Percentiles rank a stretch among this genome's conserved stretches.
phyloP scores from a whole-genome alignment of 2,797 vertebrate species.

The Gallinago nigripennis region DNA sequence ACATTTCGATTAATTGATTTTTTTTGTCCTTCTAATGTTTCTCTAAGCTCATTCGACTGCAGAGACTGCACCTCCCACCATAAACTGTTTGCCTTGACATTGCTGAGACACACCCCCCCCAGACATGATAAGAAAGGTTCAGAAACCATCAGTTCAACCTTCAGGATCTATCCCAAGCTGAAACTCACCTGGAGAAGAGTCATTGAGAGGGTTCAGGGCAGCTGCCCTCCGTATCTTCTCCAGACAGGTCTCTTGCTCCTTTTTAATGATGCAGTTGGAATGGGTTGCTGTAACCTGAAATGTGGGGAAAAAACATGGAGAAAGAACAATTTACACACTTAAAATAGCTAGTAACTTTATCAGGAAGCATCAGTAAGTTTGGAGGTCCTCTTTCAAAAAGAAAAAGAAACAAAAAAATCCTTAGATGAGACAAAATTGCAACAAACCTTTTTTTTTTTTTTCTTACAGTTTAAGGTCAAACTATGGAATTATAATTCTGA shows the following conservation, averaged over 20 bases:
- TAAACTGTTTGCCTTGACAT: not conserved
- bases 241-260: constrained; percentile 89
- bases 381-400: not conserved
- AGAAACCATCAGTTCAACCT: not conserved
- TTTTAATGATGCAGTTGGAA: constrained; percentile 88
- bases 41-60: not conserved
- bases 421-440: not conserved
- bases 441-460: rapidly evolving
- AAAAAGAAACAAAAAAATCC: not conserved
- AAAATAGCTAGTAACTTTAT: not conserved
- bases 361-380: not conserved
- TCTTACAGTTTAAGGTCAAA: not conserved
- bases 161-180: not conserved
- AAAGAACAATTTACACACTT: not conserved
- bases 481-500: not conserved
- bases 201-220: constrained; percentile 70
- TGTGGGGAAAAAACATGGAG: not conserved
- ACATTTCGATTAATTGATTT: not conserved
- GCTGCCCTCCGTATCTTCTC: constrained; percentile 81
- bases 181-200: constrained; percentile 73
- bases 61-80: not conserved
- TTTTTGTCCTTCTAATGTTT: not conserved
- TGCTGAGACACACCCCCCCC: not conserved
- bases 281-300: constrained; percentile 80
- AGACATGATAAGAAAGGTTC: not conserved